phyloP scores from a whole-genome alignment of 2,888 invertebrate species.

The Eupithecia vulgata region DNA sequence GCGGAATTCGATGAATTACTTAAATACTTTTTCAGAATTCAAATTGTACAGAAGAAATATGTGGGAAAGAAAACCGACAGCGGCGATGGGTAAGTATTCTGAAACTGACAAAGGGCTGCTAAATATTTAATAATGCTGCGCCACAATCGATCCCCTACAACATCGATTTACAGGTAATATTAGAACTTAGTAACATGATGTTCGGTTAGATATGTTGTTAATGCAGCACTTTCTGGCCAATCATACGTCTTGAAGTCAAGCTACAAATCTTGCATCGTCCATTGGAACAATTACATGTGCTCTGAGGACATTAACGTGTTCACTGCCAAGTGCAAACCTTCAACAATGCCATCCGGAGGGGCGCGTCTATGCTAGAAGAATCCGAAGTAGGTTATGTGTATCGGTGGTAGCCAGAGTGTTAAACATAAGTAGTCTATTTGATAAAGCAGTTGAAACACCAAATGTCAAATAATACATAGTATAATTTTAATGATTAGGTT shows the following conservation, averaged over 20 bases:
- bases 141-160: conserved; percentile 12
- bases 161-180: conserved; percentile 15
- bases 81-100: not conserved
- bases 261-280: not conserved
- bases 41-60: not conserved
- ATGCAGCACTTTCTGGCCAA: not conserved
- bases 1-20: too few relatives aligned
- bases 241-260: not conserved
- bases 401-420: not conserved
- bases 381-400: not conserved
- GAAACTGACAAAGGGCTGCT: not conserved
- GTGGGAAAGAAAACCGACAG: conserved; percentile 3
- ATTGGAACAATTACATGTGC: not conserved
- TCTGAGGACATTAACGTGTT: not conserved
- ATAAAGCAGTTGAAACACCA: too few relatives aligned
- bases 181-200: not conserved
- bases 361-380: not conserved
- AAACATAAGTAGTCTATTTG: not conserved
- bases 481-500: too few relatives aligned
- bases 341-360: not conserved
- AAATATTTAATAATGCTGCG: conserved; percentile 16
- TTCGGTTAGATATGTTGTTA: not conserved
- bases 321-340: not conserved
- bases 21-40: not conserved
- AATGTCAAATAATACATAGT: too few relatives aligned